A percentile compares a stretch with the other conserved stretches of the same genome.
These are phyloP conservation scores for Drosophila nannoptera DNA, from an alignment of 1,140 invertebrate genomes.

Conservation along the genomic window DNA sequence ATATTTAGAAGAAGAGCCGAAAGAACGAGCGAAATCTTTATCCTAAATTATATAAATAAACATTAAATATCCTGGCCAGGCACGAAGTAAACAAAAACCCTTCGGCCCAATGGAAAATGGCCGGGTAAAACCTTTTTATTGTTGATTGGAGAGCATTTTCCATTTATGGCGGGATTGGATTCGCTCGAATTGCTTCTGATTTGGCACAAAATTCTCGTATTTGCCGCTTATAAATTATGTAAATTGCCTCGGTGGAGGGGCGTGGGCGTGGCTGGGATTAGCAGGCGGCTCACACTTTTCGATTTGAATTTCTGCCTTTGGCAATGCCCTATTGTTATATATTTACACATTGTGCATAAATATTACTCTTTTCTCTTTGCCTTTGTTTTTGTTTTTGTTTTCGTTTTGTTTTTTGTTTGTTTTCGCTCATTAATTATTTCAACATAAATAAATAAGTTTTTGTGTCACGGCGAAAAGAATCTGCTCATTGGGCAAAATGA, in stretches of 20 bases:
- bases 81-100: not conserved
- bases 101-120: not conserved
- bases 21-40: not conserved
- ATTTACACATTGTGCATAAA: conserved; percentile 9
- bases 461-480: conserved; percentile 11
- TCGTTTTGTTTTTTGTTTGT: not conserved
- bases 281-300: conserved; percentile 12
- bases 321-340: conserved; percentile 10
- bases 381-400: conserved; percentile 5
- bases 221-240: conserved; percentile 31
- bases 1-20: too few species aligned
- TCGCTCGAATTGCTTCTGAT: conserved; percentile 12
- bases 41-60: conserved; percentile 6
- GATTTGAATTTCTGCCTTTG: conserved; percentile 5
- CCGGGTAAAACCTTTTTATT: conserved; percentile 7
- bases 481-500: conserved; percentile 6
- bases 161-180: not conserved
- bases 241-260: conserved; percentile 12
- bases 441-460: conserved; percentile 3
- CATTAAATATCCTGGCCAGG: not conserved
- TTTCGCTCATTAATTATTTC: conserved; percentile 8
- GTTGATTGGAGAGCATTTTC: conserved; percentile 8
- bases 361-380: conserved; percentile 7
- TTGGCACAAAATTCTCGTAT: conserved; percentile 6
- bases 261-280: conserved; percentile 1